Evolutionary conservation across 2,888 invertebrate genomes (phyloP).

Genomic region (Byasa hedistus): DNA sequence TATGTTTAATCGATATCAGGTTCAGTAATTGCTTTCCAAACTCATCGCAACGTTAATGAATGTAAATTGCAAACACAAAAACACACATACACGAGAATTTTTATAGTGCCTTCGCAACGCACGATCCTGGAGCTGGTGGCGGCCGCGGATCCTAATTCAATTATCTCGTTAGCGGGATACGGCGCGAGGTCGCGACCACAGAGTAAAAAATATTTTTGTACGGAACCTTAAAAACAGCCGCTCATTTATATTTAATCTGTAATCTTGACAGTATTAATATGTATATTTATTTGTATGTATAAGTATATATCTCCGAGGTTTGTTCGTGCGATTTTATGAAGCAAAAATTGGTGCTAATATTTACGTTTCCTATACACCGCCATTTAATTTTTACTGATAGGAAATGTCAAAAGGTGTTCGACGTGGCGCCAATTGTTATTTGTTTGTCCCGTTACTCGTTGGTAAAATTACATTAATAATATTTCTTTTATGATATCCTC

Average conservation of each 20-base stretch:
- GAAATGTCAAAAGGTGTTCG: background rate
- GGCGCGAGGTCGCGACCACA: background rate
- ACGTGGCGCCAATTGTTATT: conserved; percentile 4
- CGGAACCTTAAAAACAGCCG: background rate
- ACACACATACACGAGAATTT: background rate
- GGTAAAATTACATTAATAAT: background rate
- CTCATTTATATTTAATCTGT: conserved; percentile 5
- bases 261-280: conserved; percentile 17
- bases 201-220: conserved; percentile 12
- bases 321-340: background rate
- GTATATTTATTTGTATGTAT: background rate
- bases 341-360: conserved; percentile 13
- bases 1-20: background rate
- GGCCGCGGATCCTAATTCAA: conserved; percentile 10
- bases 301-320: background rate
- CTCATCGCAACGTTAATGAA: background rate
- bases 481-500: background rate
- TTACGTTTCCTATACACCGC: background rate
- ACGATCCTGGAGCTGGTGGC: background rate
- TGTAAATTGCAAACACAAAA: background rate
- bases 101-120: conserved; percentile 1
- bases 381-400: background rate
- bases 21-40: background rate
- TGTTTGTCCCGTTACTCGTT: background rate
- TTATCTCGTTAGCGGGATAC: conserved; percentile 12